Base-by-base conservation (phyloP, 2,113 vertebrate species). In the Carassius auratus region DNA sequence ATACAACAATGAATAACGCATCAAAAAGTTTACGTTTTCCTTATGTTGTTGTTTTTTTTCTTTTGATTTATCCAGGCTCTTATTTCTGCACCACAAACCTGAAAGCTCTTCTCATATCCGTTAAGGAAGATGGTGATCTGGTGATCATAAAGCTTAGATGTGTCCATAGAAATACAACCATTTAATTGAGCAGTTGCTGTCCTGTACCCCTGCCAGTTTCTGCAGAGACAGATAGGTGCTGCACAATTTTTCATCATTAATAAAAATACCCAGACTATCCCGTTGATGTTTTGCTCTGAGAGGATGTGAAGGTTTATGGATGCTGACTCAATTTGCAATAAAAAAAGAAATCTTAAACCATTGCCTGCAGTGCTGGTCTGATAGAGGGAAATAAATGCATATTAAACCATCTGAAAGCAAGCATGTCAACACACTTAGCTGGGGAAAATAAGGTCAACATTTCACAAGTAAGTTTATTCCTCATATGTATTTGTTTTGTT, bases 111-210 rank as follows among this genome's bases (percentile, higher is more conserved):
- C 77, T 79, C 83, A 84, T 64, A 78, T 87, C 88, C 84, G 62
- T 89, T 88, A 88, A 88, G 86, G 86, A 80, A 86, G 88, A 86
- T 83, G 86, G 90, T 92, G 90, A 91, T 90, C 91, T 82, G 68
- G 76, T 90, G 87, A 92, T 92, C 80, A 90, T 88, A 88, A 90
- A 15, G 88, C 84, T 88, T 88, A 88, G 69, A 90, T 69, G 50
- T 88, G 77, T 87, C 85, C 19, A 86, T 82, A 76, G 84, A 85
- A 85, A 52, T 59, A 55, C 71, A 57, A 76, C 88, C 85, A 85
- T 86, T 87, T 84, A 88, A 78, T 55, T 81, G 88, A 89, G 62
- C 84, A 87, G 88, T 89, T 88, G 87, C 90, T 82, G 83, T 90
- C 45, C 74, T 33, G 82, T 23, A 86, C 81, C 76, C 83, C 89